A percentile compares a stretch with the other conserved stretches of the same genome.
These are phyloP conservation scores for Colletes gigas DNA, from an alignment of 1,140 invertebrate species.

Conservation along the genomic window DNA sequence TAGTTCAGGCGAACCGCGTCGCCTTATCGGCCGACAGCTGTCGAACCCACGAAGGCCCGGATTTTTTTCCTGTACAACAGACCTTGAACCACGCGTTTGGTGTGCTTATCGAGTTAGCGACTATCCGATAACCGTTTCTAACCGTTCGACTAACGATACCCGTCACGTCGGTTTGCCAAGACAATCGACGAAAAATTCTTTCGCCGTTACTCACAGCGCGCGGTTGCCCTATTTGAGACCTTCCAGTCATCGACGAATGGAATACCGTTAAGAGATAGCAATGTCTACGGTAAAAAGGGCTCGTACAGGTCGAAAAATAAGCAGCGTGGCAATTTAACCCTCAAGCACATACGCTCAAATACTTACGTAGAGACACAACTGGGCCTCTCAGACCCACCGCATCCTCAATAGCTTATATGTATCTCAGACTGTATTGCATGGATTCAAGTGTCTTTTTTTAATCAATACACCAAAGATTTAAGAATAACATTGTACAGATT, in stretches of 20 bases:
- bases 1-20: not conserved
- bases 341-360: no score
- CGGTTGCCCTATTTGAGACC: not conserved
- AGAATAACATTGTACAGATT: no score
- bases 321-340: not conserved
- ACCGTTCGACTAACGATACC: not conserved
- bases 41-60: not conserved
- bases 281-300: not conserved
- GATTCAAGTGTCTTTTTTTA: no score
- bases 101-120: slow-evolving; percentile 24
- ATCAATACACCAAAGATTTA: no score
- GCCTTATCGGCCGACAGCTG: slow-evolving; percentile 14
- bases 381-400: no score
- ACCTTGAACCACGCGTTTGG: slow-evolving; percentile 32
- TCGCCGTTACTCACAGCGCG: not conserved
- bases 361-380: no score
- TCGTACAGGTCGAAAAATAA: not conserved
- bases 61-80: not conserved
- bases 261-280: not conserved
- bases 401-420: no score
- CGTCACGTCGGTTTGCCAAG: not conserved
- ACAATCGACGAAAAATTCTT: slow-evolving; percentile 17
- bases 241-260: not conserved
- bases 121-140: slow-evolving; percentile 14
- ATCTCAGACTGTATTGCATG: no score